Base-by-base conservation (phyloP, 2,113 vertebrate genomes). In the Zootoca vivipara region DNA sequence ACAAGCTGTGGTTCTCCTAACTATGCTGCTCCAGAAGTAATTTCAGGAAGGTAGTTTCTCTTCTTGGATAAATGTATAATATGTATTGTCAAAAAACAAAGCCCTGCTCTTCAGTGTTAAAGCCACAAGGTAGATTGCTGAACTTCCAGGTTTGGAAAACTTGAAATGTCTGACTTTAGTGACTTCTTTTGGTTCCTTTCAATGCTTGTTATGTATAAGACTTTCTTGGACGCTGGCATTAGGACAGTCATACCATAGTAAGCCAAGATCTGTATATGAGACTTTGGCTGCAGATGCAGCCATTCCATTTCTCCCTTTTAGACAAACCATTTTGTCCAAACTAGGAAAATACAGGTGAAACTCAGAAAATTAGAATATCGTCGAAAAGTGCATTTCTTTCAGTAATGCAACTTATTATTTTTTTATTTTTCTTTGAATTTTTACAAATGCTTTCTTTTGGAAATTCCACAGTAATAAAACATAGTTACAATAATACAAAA, bases 1-100 rank as follows among this genome's bases (percentile, higher is more conserved):
- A 99, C 99, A 69, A 99, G 99, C 94, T 99, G 99, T 91, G 99
- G 99, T 83, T 99, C 99, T 91, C 99, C 99, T 90, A 99, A 99
- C 95, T 99, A 99, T 88, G 99, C 99, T 95, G 99, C 99, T 89
- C 99, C 99, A 86, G 99, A 99, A 96, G 99, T 99, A 91, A 99
- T 99, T 96, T 99, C 99, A 89, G 99, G 99, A 97, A 98, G 99
- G 99, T 99, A 97, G 78, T 95, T 94, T 94, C 91, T 95, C 94
- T 4, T 93, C 26, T 91, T 89, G 87, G 74, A 85, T 93, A 72
- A 67, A 79, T 83, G 12, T 89, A 46, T 89, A 58, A 52, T 93
- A 83, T 89, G 78, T 89, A 83, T 93, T 85, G 33, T 90, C 92
- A 87, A 82, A 82, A 89, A 86, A 92, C 7, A 78, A 88, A 88